A percentile compares a stretch with the other conserved stretches of the same genome.
Conservation (phyloP, 30 jellyfish, hydroid and myxozoan genomes). For the Haliclystus octoradiatus region DNA sequence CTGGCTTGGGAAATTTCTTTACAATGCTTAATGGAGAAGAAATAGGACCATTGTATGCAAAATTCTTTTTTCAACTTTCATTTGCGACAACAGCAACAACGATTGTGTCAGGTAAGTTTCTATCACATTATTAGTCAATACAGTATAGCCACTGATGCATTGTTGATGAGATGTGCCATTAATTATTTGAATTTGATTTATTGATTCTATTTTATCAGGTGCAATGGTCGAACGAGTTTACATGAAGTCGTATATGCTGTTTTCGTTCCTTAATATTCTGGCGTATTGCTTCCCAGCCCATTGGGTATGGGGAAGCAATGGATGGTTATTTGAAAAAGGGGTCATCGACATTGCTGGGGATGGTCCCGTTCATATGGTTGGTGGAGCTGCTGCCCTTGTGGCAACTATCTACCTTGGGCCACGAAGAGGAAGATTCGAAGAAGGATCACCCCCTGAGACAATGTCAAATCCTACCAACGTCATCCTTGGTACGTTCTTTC, state of each 20-base stretch:
- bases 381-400: conserved; percentile 47
- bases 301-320: conserved; percentile 43
- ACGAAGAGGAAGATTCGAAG: conserved; percentile 23
- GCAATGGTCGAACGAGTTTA: conserved; percentile 32
- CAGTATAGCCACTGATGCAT: too few relatives aligned
- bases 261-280: conserved; percentile 11
- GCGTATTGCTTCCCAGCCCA: conserved; percentile 34
- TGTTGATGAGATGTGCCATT: neutral
- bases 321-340: conserved; percentile 26
- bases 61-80: conserved; percentile 33
- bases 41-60: conserved; percentile 12
- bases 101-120: conserved; percentile 13
- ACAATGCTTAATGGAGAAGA: neutral
- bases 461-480: conserved; percentile 34
- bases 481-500: conserved; percentile 25
- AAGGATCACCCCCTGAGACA: neutral
- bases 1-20: conserved; percentile 20
- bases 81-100: conserved; percentile 44
- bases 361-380: conserved; percentile 36
- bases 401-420: conserved; percentile 40
- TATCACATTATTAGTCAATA: too few relatives aligned
- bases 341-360: conserved; percentile 38
- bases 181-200: neutral
- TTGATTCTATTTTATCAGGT: too few relatives aligned
- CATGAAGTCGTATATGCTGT: conserved; percentile 13